These are phyloP conservation scores for Hirtodrosophila trivittata DNA, from an alignment of 2,888 invertebrate genomes.

Conservation along the genomic window DNA sequence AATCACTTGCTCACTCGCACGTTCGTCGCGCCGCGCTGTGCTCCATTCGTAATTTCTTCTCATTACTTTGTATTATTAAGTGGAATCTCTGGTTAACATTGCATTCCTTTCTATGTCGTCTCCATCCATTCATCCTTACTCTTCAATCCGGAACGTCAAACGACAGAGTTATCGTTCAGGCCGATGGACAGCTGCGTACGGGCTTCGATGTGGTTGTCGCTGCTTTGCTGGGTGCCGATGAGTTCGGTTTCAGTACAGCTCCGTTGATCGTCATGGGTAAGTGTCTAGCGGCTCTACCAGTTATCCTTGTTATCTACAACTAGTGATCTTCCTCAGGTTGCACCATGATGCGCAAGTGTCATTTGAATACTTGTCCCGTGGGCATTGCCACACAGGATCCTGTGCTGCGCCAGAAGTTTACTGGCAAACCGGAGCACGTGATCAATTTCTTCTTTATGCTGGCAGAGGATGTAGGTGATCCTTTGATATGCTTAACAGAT, in stretches of 20 bases:
- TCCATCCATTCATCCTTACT: too few relatives aligned
- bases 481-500: background rate
- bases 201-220: slow-evolving; percentile 98
- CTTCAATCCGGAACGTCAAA: too few relatives aligned
- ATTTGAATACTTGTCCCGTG: slow-evolving; percentile 99
- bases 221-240: slow-evolving; percentile 97
- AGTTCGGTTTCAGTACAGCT: slow-evolving; percentile 99
- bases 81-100: slow-evolving; percentile 66
- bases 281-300: slow-evolving; percentile 6
- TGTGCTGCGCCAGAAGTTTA: slow-evolving; percentile 96
- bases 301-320: background rate
- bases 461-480: slow-evolving; percentile 93
- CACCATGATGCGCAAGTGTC: slow-evolving; percentile 99
- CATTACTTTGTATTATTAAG: slow-evolving; percentile 71
- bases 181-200: slow-evolving; percentile 97
- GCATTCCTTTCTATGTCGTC: slow-evolving; percentile 76
- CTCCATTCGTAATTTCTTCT: slow-evolving; percentile 83
- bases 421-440: slow-evolving; percentile 98
- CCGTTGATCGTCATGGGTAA: slow-evolving; percentile 96
- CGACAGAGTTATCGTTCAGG: slow-evolving; percentile 94
- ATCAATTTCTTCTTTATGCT: slow-evolving; percentile 98
- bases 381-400: slow-evolving; percentile 99
- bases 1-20: slow-evolving; percentile 73
- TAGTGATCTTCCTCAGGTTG: slow-evolving; percentile 86
- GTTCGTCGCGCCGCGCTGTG: slow-evolving; percentile 80